Evolutionary conservation across 2,113 vertebrate species (phyloP), one percentile per base, ranked within the genome.

Genomic region (Halichoerus grypus): DNA sequence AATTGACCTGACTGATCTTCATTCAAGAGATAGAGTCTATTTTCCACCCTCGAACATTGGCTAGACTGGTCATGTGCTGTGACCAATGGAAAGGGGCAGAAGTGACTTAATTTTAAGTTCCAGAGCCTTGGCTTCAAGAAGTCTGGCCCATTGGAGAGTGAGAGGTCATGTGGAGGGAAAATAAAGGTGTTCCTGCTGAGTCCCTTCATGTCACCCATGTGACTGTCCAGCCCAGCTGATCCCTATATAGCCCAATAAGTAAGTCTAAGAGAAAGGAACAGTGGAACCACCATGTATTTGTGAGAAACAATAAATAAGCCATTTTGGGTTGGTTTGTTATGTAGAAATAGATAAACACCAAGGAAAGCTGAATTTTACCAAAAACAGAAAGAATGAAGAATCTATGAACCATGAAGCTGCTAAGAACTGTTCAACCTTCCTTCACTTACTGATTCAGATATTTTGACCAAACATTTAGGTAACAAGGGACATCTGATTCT

Each of bases 351-450:
- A 10, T 53, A 80, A 57, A 71, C 3, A 81, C 22, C 15, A 63
- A 55, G 7, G 15, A 87, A 93, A 33, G 28, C 5, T 89, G 28
- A 81, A 46, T 77, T 74, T 80, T 65, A 51, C 3, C 7, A 22
- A 77, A 92, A 19, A 51, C 69, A 85, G 15, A 46, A 57, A 76
- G 57, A 76, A 74, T 42, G 24, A 31, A 82, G 53, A 79, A 28
- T 69, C 8, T 2, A 42, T 31, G 7, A 39, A 85, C 65, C 3
- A 83, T 3, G 4, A 79, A 63, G 12, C n/a, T 80, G 4, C 21
- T 42, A 42, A 96, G n/a, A 94, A 94, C 18, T 88, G 24, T 11
- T 71, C 19, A 72, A 51, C 36, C 39, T 91, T 65, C 39, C 36
- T 79, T 72, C 4, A 24, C 12, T 36, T 94, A 53, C 53, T 67